Base-by-base conservation (phyloP, 2,888 invertebrate species). In the Deladenus siricidicola region DNA sequence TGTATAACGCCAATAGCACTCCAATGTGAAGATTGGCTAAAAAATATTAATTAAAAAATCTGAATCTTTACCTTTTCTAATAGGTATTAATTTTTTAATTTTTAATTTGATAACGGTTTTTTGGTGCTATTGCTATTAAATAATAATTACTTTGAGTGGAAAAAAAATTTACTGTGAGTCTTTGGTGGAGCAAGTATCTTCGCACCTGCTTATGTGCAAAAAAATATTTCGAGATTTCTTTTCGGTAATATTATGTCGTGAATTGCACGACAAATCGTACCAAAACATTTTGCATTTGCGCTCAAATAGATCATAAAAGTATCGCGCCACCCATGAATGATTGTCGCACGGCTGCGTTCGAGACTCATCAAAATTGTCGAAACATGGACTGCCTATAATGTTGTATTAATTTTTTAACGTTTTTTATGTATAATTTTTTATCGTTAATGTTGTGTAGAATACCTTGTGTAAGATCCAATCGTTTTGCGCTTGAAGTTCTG, bases 201-300 rank as follows among this genome's bases (percentile, higher is more conserved):
- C 29, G 43, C 69, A 69, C n/a, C 58, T 69, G 24, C 29, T 50
- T 43, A 55, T 30, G 51, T 66, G 62, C 19, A 64, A 55, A 47
- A 69, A 69, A 10, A 69, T 59, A 56, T 69, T 69, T 28, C 63
- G 39, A 14, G 60, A 58, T 17, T 28, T 24, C 19, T 24, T 52
- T 28, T 39, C 8, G 28, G n/a, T 23, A 3, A 4, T 39, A 4
- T 21, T 19, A 28, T 2, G 1, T 42, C 1, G 53, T 8, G 3
- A n/a, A 17, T 60, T 64, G 57, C 75, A 77, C 3, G 70, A 70
- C 2, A 65, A 59, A 61, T 77, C 77, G 55, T 70, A 73, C 77
- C 77, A 77, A 62, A 77, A 77, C 21, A 71, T 63, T n/a, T 69
- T 66, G 65, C 76, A 76, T 14, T 39, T 26, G 26, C 34, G 44